phyloP scores from a whole-genome alignment of 2,888 invertebrate species.

The Trachelus troglodyta region DNA sequence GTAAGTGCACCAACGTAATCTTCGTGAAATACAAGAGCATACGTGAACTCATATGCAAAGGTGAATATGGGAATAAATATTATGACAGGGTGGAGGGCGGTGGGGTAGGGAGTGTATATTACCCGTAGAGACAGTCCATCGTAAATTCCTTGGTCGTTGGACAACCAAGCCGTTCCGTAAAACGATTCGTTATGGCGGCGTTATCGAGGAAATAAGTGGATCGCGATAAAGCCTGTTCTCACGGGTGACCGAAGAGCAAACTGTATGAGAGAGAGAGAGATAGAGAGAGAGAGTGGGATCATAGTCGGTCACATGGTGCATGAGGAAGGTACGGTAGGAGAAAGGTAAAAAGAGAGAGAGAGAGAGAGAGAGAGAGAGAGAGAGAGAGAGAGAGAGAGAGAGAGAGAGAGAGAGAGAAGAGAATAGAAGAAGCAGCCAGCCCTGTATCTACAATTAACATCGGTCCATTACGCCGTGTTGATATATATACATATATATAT shows the following conservation, averaged over 20 bases:
- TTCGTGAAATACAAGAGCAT: too few relatives aligned
- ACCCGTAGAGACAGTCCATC: background rate
- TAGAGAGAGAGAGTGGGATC: conserved; percentile 13
- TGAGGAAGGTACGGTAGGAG: conserved; percentile 18
- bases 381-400: too few relatives aligned
- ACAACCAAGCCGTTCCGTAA: background rate
- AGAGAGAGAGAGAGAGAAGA: background rate
- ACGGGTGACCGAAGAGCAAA: conserved; percentile 1
- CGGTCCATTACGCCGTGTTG: background rate
- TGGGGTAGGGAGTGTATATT: too few relatives aligned
- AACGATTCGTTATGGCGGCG: conserved; percentile 4
- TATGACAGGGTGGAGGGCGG: too few relatives aligned
- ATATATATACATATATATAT: background rate
- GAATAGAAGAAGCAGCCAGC: background rate
- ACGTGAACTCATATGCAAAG: too few relatives aligned
- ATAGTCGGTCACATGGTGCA: too few relatives aligned
- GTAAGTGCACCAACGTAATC: too few relatives aligned
- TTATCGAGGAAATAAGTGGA: conserved; percentile 7
- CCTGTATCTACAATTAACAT: conserved; percentile 12
- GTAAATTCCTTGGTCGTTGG: background rate
- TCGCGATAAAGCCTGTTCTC: conserved; percentile 1
- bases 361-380: too few relatives aligned
- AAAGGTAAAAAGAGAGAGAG: background rate
- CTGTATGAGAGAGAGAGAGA: conserved; percentile 9
- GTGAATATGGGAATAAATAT: too few relatives aligned